A percentile compares a stretch with the other conserved stretches of the same genome.
Evolutionary conservation across 1,140 invertebrate genomes (phyloP).

Genomic region (Heliothis subflexa): DNA sequence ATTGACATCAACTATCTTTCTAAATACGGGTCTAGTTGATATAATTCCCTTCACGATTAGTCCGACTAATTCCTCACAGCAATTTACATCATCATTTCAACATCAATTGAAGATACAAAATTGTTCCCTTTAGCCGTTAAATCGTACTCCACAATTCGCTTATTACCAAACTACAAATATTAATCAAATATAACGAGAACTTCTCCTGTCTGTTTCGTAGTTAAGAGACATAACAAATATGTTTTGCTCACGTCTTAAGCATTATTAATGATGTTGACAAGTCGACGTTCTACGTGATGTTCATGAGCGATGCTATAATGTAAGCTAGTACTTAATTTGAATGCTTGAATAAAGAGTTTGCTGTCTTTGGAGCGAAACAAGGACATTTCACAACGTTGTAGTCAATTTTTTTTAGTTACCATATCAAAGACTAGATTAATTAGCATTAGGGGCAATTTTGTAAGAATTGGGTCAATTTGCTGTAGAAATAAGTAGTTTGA

Average conservation of each 20-base stretch:
- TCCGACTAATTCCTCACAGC: not conserved
- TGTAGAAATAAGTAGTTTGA: too few relatives aligned
- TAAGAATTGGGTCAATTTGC: too few relatives aligned
- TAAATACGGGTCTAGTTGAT: too few relatives aligned
- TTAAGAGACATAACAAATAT: constrained; percentile 25
- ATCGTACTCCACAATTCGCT: not conserved
- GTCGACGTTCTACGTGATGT: not conserved
- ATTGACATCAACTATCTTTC: too few relatives aligned
- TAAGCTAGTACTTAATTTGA: not conserved
- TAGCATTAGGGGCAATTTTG: too few relatives aligned
- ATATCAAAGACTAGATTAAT: too few relatives aligned
- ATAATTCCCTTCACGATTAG: not conserved
- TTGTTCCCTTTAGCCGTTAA: not conserved
- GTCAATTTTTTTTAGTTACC: too few relatives aligned
- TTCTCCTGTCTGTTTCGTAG: constrained; percentile 13
- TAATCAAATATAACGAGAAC: constrained; percentile 18
- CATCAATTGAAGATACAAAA: not conserved
- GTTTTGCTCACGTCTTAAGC: constrained; percentile 28
- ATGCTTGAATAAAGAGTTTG: too few relatives aligned
- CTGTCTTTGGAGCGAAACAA: too few relatives aligned
- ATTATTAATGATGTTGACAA: constrained; percentile 9
- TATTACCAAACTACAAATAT: constrained; percentile 19
- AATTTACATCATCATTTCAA: not conserved
- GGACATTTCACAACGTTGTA: too few relatives aligned
- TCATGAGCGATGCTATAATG: not conserved